Conservation (phyloP, 1,140 invertebrate species). For the Aphidius ervi region DNA sequence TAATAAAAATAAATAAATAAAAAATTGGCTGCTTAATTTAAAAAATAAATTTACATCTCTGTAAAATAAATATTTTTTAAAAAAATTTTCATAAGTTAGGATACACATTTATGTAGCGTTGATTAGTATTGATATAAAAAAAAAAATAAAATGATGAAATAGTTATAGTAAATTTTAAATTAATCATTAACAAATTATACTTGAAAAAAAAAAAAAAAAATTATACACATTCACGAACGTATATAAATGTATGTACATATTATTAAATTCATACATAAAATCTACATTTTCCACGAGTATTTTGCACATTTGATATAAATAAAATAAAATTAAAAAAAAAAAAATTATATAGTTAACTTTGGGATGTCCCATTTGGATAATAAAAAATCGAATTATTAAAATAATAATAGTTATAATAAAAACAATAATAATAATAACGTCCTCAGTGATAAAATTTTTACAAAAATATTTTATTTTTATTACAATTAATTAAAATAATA, state of each 20-base stretch:
- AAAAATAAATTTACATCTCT: conserved; percentile 16
- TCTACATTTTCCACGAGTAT: conserved; percentile 51
- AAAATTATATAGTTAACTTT: neutral
- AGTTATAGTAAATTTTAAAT: neutral
- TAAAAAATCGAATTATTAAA: conserved; percentile 17
- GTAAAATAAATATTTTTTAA: conserved; percentile 34
- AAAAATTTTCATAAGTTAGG: conserved; percentile 35
- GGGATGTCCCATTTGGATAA: no score
- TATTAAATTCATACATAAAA: conserved; percentile 33
- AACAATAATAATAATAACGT: neutral
- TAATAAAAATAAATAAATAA: neutral
- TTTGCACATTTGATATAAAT: conserved; percentile 51
- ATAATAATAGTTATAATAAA: conserved; percentile 10
- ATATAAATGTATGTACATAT: conserved; percentile 28
- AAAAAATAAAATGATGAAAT: conserved; percentile 13
- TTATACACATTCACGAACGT: conserved; percentile 29
- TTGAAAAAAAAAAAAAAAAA: neutral
- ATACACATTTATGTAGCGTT: conserved; percentile 44
- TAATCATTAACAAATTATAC: no score
- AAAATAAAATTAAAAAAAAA: conserved; percentile 28
- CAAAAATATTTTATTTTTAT: no score
- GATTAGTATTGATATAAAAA: conserved; percentile 36
- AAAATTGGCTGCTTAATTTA: conserved; percentile 46
- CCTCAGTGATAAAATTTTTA: no score
- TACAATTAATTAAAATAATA: no score